Evolutionary conservation across 2,113 vertebrate genomes (phyloP).

Genomic region (Okapia johnstoni): DNA sequence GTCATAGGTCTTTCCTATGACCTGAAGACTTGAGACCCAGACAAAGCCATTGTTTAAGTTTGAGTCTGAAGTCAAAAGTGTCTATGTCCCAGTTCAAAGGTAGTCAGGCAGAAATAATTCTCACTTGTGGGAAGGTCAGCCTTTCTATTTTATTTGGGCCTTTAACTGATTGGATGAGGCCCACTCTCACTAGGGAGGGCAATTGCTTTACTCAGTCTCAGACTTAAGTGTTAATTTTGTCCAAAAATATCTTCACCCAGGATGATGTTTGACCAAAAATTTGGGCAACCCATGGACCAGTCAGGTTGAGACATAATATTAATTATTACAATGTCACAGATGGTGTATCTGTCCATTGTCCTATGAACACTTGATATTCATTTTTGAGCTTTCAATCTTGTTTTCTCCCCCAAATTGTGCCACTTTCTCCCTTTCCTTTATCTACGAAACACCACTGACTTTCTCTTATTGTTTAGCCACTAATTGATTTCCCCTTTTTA

Average conservation of each 20-base stretch:
- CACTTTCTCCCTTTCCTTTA: neutral
- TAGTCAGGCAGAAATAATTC: neutral
- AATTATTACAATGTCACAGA: neutral
- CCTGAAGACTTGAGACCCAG: neutral
- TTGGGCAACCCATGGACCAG: neutral
- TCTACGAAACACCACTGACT: neutral
- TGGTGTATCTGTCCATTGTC: neutral
- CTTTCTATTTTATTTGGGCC: neutral
- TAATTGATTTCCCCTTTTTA: neutral
- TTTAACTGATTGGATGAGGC: neutral
- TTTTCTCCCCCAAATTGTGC: neutral
- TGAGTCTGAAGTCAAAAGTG: neutral
- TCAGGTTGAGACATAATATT: neutral
- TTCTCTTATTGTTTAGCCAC: neutral
- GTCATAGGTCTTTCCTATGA: neutral
- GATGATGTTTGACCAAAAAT: neutral
- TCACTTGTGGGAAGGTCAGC: neutral
- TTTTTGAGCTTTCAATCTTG: neutral
- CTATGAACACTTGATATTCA: neutral
- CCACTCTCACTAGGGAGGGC: neutral
- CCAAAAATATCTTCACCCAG: neutral
- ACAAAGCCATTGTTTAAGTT: neutral
- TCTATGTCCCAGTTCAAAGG: neutral
- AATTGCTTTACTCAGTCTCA: neutral
- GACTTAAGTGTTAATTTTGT: neutral